Percentiles rank a stretch among this genome's conserved stretches.
phyloP scores from a whole-genome alignment of 2,113 vertebrate genomes.

The Lampris incognitus region DNA sequence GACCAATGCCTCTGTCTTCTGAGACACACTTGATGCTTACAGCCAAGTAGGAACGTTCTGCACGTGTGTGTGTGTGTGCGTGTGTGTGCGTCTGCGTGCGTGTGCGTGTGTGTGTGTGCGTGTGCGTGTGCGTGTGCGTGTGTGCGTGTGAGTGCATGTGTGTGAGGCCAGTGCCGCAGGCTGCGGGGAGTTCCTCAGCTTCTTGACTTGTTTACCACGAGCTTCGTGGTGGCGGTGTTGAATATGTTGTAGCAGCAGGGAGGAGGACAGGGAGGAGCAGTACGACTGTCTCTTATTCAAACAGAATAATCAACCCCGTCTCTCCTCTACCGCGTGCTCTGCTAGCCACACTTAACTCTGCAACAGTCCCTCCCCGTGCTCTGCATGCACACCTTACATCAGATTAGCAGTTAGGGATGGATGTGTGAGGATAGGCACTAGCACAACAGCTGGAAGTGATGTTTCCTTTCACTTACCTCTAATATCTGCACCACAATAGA shows the following conservation, averaged over 20 bases:
- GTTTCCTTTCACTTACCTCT: background rate
- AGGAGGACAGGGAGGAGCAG: background rate
- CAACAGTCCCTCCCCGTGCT: conserved; percentile 4
- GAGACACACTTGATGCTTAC: too few relatives aligned
- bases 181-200: conserved; percentile 19
- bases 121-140: conserved; percentile 31
- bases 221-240: conserved; percentile 37
- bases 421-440: conserved; percentile 4
- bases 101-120: background rate
- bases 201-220: conserved; percentile 52
- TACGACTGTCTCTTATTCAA: conserved; percentile 41
- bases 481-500: conserved; percentile 13
- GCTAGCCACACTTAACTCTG: conserved; percentile 10
- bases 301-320: conserved; percentile 59
- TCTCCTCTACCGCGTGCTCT: conserved; percentile 24
- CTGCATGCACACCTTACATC: conserved; percentile 41
- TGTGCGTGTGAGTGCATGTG: conserved; percentile 22
- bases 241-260: conserved; percentile 30
- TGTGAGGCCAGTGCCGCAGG: conserved; percentile 19
- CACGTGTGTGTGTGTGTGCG: background rate
- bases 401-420: conserved; percentile 53
- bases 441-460: conserved; percentile 5
- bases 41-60: background rate
- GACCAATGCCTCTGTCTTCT: too few relatives aligned
- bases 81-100: conserved; percentile 28